phyloP scores from a whole-genome alignment of 2,888 invertebrate genomes.

The Deilephila elpenor region DNA sequence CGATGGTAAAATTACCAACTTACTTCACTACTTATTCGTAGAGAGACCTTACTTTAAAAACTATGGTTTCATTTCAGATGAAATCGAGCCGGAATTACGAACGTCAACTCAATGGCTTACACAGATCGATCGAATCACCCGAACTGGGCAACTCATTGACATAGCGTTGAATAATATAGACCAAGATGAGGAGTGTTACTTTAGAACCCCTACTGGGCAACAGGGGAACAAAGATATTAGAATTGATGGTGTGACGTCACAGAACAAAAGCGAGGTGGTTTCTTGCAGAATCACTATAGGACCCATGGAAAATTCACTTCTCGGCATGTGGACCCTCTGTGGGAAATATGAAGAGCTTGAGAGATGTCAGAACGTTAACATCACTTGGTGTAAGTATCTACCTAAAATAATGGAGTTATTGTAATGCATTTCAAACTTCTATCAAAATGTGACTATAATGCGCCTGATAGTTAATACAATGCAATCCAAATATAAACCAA shows the following conservation, averaged over 20 bases:
- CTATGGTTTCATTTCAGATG: slow-evolving; percentile 28
- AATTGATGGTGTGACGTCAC: slow-evolving; percentile 40
- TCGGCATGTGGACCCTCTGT: slow-evolving; percentile 50
- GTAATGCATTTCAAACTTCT: too few relatives aligned
- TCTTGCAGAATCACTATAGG: slow-evolving; percentile 51
- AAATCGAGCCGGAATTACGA: slow-evolving; percentile 27
- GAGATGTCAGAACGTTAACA: slow-evolving; percentile 47
- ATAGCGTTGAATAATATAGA: slow-evolving; percentile 43
- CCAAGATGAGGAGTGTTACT: slow-evolving; percentile 43
- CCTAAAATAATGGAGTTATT: not conserved
- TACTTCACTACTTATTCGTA: too few relatives aligned
- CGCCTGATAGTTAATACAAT: too few relatives aligned
- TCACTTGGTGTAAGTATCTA: slow-evolving; percentile 50
- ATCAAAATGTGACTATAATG: too few relatives aligned
- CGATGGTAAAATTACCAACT: too few relatives aligned
- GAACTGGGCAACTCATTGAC: slow-evolving; percentile 37
- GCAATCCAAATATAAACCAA: too few relatives aligned
- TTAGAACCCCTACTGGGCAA: slow-evolving; percentile 37
- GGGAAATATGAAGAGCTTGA: slow-evolving; percentile 39
- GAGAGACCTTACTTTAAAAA: slow-evolving; percentile 1
- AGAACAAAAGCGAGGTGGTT: slow-evolving; percentile 44
- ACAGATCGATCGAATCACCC: slow-evolving; percentile 38
- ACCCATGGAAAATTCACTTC: slow-evolving; percentile 43
- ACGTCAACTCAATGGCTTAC: slow-evolving; percentile 35
- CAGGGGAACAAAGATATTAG: slow-evolving; percentile 22